Conservation (phyloP, 1,140 invertebrate genomes). For the Drosophila dunni region DNA sequence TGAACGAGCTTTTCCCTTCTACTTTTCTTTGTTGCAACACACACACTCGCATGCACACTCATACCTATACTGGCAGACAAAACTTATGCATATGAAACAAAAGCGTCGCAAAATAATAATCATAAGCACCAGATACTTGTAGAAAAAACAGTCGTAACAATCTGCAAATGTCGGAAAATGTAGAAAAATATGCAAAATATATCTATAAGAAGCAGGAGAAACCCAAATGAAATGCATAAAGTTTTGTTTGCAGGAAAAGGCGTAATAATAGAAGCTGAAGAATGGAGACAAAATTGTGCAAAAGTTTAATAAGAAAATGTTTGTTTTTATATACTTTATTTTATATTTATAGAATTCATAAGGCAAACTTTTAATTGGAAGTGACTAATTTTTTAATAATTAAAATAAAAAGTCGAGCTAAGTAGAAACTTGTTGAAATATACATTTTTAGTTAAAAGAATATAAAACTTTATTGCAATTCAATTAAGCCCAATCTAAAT, state of each 20-base stretch:
- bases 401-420: too few species aligned
- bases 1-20: conserved; percentile 58
- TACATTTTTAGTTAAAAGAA: too few species aligned
- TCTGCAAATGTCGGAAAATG: conserved; percentile 5
- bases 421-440: too few species aligned
- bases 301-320: neutral
- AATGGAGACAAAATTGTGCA: neutral
- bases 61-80: conserved; percentile 14
- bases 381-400: too few species aligned
- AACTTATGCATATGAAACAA: conserved; percentile 58
- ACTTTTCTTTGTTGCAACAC: conserved; percentile 45
- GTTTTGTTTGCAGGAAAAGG: neutral
- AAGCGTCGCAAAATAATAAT: conserved; percentile 54
- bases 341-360: neutral
- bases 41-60: conserved; percentile 4
- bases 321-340: neutral
- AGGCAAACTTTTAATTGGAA: neutral
- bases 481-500: too few species aligned
- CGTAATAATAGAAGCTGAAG: neutral
- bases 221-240: neutral
- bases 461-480: too few species aligned
- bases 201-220: neutral
- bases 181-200: conserved; percentile 9
- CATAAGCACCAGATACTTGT: conserved; percentile 40
- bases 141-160: conserved; percentile 16